These are phyloP conservation scores for Phocoena sinus DNA, from an alignment of 2,113 vertebrate species.

Conservation along the genomic window DNA sequence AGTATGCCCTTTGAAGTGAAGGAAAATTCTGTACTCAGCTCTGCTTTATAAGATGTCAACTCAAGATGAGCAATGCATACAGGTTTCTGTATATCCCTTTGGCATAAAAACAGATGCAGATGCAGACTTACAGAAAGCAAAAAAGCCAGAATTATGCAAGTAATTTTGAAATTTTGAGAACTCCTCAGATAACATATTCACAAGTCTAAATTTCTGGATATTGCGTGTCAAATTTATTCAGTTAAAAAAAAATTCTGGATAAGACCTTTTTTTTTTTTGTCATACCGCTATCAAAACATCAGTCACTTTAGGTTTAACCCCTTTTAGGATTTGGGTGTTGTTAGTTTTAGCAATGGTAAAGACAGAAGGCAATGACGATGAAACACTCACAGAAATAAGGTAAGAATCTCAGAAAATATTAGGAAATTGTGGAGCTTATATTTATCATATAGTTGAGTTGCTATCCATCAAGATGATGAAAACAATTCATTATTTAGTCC, in stretches of 20 bases:
- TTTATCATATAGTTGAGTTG: conserved; percentile 16
- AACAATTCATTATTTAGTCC: not conserved
- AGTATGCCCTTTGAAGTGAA: conserved; percentile 42
- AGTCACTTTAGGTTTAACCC: not conserved
- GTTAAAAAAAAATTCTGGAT: not conserved
- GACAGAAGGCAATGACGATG: not conserved
- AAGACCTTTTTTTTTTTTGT: not conserved
- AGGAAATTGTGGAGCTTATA: not conserved
- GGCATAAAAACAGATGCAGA: not conserved
- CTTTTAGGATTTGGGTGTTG: not conserved
- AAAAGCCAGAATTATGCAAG: not conserved
- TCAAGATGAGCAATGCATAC: not conserved
- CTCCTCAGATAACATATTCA: not conserved
- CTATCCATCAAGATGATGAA: not conserved
- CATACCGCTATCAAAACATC: not conserved
- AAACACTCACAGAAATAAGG: not conserved
- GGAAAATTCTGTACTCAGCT: conserved; percentile 18
- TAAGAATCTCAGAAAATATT: not conserved
- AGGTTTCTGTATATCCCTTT: not conserved
- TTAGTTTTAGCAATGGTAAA: not conserved
- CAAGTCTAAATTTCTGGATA: not conserved
- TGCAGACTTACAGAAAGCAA: not conserved
- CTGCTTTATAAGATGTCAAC: not conserved
- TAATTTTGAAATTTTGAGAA: not conserved
- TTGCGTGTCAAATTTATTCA: not conserved